Evolutionary conservation across 2,888 invertebrate genomes (phyloP), one percentile per base, ranked within the genome.

Genomic region (Hedya salicella): DNA sequence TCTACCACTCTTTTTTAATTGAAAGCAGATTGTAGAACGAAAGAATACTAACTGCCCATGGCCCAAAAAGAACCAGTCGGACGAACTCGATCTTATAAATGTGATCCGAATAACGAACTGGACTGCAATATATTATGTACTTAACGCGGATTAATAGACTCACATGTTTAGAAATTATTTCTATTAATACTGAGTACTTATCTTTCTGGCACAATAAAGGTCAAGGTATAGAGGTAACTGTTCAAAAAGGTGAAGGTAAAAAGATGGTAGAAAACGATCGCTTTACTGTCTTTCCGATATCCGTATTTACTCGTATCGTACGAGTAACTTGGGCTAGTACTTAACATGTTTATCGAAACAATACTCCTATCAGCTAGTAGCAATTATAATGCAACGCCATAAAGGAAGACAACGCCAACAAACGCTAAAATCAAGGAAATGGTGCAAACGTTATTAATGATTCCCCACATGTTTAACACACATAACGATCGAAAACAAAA

Each of bases 61-160:
- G 81, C 86, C 86, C 82, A 79, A 86, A 87, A 87, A 87, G 73
- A 85, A 86, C 86, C 83, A 80, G 84, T 81, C 73, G 71, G 72
- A 71, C 77, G 75, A 74, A 74, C 78, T 75, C 77, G 76, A 78
- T 78, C 76, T 78, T 75, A 81, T 77, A 68, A 72, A 80, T 82
- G 79, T 77, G 78, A 70, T 77, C 75, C 71, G 77, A 80, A 79
- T 81, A 75, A 75, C 71, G 61, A 74, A 79, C 61, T 54, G 36
- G 30, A 61, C 42, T 53, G 46, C 60, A 59, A 36, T 40, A 44
- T 16, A 53, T 30, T 36, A 36, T 40, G 30, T 16, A 53, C 40
- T 36, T 50, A 32, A 32, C 42, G 32, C 11, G 1, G 13, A 44
- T 59, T 21, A 21, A 57, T 64, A n/a, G 11, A 16, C 19, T 46